Evolutionary conservation across 2,888 invertebrate species (phyloP).

Genomic region (Cantharis flavilabris): DNA sequence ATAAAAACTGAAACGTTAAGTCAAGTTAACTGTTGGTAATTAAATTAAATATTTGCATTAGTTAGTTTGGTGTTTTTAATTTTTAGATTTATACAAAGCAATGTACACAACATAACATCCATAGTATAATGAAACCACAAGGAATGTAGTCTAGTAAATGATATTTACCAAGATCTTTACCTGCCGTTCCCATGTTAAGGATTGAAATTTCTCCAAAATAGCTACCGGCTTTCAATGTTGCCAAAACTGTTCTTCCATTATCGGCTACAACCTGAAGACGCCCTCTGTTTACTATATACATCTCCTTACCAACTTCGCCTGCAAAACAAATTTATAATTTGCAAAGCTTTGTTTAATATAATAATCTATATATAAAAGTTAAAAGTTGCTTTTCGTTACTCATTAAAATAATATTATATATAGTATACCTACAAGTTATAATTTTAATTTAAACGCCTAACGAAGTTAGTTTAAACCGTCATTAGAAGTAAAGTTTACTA

Average conservation of each 20-base stretch:
- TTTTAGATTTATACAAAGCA: background rate
- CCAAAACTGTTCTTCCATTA: conserved; percentile 94
- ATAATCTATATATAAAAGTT: background rate
- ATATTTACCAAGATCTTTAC: conserved; percentile 96
- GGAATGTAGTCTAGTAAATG: conserved; percentile 57
- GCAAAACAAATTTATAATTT: conserved; percentile 42
- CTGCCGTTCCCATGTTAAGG: conserved; percentile 99
- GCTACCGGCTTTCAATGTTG: conserved; percentile 96
- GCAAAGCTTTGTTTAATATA: background rate
- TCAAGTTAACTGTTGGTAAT: background rate
- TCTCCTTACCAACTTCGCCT: conserved; percentile 99
- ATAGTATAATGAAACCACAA: conserved; percentile 19
- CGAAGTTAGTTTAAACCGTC: conserved; percentile 6
- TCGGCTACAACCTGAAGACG: conserved; percentile 93
- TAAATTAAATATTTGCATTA: background rate
- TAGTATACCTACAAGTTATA: background rate
- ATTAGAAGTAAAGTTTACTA: conserved; percentile 19
- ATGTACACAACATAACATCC: background rate
- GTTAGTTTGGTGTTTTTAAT: background rate
- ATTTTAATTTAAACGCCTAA: conserved; percentile 35
- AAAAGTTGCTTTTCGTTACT: background rate
- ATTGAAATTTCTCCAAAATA: conserved; percentile 99
- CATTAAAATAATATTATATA: background rate
- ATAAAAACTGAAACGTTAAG: background rate
- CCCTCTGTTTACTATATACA: conserved; percentile 99